Evolutionary conservation across 1,140 invertebrate genomes (phyloP).

Genomic region (Zophobas morio): DNA sequence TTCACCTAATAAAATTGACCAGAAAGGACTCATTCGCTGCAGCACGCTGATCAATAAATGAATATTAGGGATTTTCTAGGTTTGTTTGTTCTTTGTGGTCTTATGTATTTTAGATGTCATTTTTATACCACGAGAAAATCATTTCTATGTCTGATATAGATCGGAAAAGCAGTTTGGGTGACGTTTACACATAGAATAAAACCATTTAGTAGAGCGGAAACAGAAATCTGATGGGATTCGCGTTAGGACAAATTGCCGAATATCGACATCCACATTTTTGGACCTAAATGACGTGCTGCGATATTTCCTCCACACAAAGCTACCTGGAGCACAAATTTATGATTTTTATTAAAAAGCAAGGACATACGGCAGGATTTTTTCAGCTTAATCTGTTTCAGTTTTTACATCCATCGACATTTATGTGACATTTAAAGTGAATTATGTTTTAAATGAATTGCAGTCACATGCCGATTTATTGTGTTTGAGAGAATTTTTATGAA

Average conservation of each 20-base stretch:
- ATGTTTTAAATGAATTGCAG: too few species aligned
- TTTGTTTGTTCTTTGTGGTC: background rate
- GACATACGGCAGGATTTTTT: too few species aligned
- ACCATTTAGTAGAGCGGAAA: conserved; percentile 2
- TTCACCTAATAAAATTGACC: background rate
- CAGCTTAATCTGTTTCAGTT: too few species aligned
- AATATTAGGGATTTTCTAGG: background rate
- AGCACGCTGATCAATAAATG: background rate
- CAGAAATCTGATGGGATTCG: background rate
- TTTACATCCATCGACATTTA: too few species aligned
- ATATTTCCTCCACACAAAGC: background rate
- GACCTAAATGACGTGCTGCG: background rate
- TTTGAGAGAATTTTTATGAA: too few species aligned
- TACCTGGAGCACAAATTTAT: too few species aligned
- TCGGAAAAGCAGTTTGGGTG: background rate
- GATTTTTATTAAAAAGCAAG: too few species aligned
- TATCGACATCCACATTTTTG: background rate
- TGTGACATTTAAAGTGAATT: too few species aligned
- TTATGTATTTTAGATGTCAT: background rate
- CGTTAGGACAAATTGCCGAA: background rate
- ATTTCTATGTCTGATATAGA: background rate
- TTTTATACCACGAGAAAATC: background rate
- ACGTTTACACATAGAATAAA: conserved; percentile 1
- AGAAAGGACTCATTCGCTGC: background rate
- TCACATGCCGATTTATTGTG: too few species aligned